Base-by-base conservation (phyloP, 2,113 vertebrate genomes). In the Pheucticus melanocephalus region DNA sequence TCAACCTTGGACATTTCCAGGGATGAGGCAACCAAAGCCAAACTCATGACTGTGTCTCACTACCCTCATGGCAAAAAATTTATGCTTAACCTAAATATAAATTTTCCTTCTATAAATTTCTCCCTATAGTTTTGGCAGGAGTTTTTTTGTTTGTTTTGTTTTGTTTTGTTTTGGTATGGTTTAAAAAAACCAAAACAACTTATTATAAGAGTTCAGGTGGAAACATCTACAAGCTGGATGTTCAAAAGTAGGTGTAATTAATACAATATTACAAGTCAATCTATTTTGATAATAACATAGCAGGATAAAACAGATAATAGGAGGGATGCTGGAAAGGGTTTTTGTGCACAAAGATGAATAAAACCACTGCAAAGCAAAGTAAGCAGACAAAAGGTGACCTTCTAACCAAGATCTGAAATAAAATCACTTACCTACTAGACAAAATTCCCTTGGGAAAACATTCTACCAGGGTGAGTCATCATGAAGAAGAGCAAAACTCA, bases 361-460 rank as follows among this genome's bases (percentile, higher is more conserved):
- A 18, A 69, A 39, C 6, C 2, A 57, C 33, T 70, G 9, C 15
- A 66, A 65, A 90, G 24, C 39, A 88, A 65, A 27, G 25, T n/a
- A 89, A 91, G 76, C 53, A 92, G 70, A 45, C 3, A 65, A 65
- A 92, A 92, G 65, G 22, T 86, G 72, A 84, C 57, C 75, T 89
- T 82, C 61, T 71, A 81, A 71, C 64, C 22, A 45, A 75, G 56
- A 89, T 72, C 18, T 22, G 14, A 87, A 95, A 82, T 48, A 57
- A 95, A 90, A 92, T 65, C 18, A 39, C 22, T 51, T 84, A 75
- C 57, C 45, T 85, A 35, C 16, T 42, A 85, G 45, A 50, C 11
- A 91, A 94, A 85, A 9, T 82, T 45, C 28, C 37, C 31, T 42
- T 87, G 57, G 33, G 61, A 95, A 95, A 94, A 85, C 35, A 57